Conservation (phyloP, 2,113 vertebrate genomes). For the Ivindomyrus marchei region DNA sequence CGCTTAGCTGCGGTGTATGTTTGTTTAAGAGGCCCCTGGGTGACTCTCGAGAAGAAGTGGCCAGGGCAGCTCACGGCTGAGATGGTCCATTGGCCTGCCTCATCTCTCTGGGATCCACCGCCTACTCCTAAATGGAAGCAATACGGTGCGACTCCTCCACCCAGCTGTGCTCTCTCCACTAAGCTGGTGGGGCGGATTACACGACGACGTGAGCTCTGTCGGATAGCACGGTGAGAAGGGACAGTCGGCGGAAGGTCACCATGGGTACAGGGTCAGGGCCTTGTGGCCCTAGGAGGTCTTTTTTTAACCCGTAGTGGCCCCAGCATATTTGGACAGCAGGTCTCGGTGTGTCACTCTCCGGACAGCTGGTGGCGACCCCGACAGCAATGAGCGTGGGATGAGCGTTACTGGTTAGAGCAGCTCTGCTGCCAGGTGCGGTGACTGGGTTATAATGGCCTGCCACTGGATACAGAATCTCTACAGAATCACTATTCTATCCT, state of each 20-base stretch:
- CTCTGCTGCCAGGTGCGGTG: neutral
- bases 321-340: neutral
- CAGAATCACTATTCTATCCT: neutral
- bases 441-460: neutral
- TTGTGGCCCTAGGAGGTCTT: neutral
- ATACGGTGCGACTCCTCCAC: neutral
- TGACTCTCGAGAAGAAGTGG: neutral
- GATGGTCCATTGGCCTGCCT: neutral
- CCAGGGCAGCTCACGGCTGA: neutral
- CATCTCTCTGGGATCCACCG: neutral
- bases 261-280: neutral
- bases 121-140: neutral
- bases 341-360: neutral
- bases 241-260: neutral
- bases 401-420: neutral
- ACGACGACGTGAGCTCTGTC: no score
- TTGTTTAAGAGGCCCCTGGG: neutral
- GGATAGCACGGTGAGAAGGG: neutral
- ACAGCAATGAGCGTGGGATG: neutral
- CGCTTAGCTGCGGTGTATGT: neutral
- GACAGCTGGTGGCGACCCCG: neutral
- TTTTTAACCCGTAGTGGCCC: neutral
- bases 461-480: neutral
- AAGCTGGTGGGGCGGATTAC: neutral
- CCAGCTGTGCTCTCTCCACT: neutral